These are phyloP conservation scores for Oncorhynchus mykiss DNA, from an alignment of 2,113 vertebrate species.

Conservation along the genomic window DNA sequence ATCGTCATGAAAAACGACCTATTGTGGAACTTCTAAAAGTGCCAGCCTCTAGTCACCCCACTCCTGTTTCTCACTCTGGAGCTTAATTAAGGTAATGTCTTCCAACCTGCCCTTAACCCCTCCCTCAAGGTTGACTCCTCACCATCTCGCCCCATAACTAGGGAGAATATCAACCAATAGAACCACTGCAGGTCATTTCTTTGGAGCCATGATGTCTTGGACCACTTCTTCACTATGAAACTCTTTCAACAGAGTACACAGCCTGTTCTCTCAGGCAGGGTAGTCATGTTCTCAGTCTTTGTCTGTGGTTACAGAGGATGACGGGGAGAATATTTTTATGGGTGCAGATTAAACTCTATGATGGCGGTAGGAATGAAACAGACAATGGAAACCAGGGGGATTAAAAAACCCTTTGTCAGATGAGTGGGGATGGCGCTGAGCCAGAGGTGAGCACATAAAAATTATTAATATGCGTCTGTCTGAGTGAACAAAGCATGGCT, in stretches of 20 bases:
- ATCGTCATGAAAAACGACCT: not conserved
- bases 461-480: not conserved
- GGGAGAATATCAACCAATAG: not conserved
- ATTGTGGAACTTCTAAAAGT: not conserved
- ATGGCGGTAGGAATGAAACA: too few relatives aligned
- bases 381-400: slow-evolving; percentile 12
- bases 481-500: not conserved
- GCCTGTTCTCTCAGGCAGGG: not conserved
- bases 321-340: not conserved
- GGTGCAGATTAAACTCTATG: not conserved
- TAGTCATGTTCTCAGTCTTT: not conserved
- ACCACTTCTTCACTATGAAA: not conserved
- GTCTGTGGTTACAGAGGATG: not conserved
- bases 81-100: too few relatives aligned
- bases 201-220: not conserved
- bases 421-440: not conserved
- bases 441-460: slow-evolving; percentile 14
- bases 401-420: slow-evolving; percentile 6
- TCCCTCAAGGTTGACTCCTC: not conserved
- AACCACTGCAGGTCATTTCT: not conserved
- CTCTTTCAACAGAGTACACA: not conserved
- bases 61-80: too few relatives aligned
- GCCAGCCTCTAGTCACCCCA: not conserved
- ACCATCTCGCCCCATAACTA: not conserved
- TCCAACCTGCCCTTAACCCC: not conserved